phyloP scores from a whole-genome alignment of 2,113 vertebrate genomes.

The Brachionichthys hirsutus region DNA sequence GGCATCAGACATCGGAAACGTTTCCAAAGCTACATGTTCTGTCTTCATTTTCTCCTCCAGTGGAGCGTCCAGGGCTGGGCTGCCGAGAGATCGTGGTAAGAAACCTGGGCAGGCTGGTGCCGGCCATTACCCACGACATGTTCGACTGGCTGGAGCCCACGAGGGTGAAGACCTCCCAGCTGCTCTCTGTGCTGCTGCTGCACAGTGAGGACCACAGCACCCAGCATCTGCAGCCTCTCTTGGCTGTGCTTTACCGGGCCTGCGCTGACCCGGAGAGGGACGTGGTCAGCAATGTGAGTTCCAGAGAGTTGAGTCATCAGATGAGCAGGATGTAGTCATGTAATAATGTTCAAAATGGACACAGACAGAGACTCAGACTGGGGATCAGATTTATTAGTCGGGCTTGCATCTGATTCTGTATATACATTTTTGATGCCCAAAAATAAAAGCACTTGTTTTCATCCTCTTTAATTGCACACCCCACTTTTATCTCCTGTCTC shows the following conservation, averaged over 20 bases:
- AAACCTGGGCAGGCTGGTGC: conserved; percentile 88
- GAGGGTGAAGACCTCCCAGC: conserved; percentile 85
- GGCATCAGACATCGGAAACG: background rate
- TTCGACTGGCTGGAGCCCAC: conserved; percentile 89
- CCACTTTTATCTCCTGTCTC: conserved; percentile 11
- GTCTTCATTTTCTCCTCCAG: conserved; percentile 58
- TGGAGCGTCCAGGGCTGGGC: conserved; percentile 84
- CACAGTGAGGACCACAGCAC: conserved; percentile 91
- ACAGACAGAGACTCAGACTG: conserved; percentile 1
- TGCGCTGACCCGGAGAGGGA: conserved; percentile 81
- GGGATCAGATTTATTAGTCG: background rate
- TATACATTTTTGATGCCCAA: conserved; percentile 38
- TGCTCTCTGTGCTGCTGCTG: conserved; percentile 82
- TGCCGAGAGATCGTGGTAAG: conserved; percentile 92
- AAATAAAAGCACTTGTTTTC: conserved; percentile 19
- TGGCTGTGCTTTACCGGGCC: conserved; percentile 81
- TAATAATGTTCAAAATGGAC: background rate
- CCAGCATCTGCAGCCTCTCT: conserved; percentile 87
- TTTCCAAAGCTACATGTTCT: background rate
- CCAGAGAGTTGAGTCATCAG: background rate
- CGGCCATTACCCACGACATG: conserved; percentile 84
- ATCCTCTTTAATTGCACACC: conserved; percentile 6
- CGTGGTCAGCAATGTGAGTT: conserved; percentile 85
- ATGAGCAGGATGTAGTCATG: conserved; percentile 8
- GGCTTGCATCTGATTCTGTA: conserved; percentile 51